phyloP scores from a whole-genome alignment of 92 coral and sea anemone species.

The Phenganax stokvisi region DNA sequence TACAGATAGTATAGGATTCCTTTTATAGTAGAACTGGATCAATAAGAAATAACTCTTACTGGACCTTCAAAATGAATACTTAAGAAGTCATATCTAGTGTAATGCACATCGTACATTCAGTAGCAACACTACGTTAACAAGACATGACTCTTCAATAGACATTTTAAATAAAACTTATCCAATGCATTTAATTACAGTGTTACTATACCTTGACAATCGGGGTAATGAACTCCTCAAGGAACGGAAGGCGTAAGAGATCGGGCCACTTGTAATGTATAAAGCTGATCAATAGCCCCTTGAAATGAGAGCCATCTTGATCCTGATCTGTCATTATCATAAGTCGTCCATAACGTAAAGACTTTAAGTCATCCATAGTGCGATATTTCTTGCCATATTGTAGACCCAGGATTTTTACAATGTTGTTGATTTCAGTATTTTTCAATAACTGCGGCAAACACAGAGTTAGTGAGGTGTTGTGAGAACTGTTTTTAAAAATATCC shows the following conservation, averaged over 20 bases:
- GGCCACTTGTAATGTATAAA: constrained; percentile 98
- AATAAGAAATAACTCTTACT: too few relatives aligned
- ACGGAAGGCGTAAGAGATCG: constrained; percentile 59
- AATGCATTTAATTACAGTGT: not conserved
- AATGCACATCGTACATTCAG: not conserved
- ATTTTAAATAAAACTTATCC: not conserved
- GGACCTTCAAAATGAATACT: too few relatives aligned
- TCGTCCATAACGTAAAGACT: constrained; percentile 75
- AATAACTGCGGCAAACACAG: constrained; percentile 54
- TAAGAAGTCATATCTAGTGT: too few relatives aligned
- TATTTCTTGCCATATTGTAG: constrained; percentile 92
- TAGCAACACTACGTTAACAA: not conserved
- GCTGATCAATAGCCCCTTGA: constrained; percentile 86
- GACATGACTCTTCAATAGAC: too few relatives aligned
- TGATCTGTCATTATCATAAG: constrained; percentile 99
- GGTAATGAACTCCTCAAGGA: constrained; percentile 89
- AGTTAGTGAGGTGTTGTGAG: not conserved
- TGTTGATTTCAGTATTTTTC: constrained; percentile 90
- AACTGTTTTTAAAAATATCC: not conserved
- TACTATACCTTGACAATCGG: constrained; percentile 85
- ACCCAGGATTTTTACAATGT: constrained; percentile 80
- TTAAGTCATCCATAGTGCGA: constrained; percentile 59
- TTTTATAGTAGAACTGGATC: too few relatives aligned
- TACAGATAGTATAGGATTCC: too few relatives aligned
- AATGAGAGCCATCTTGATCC: constrained; percentile 96